Evolutionary conservation across 2,797 vertebrate genomes (phyloP).

Genomic region (Molothrus aeneus): DNA sequence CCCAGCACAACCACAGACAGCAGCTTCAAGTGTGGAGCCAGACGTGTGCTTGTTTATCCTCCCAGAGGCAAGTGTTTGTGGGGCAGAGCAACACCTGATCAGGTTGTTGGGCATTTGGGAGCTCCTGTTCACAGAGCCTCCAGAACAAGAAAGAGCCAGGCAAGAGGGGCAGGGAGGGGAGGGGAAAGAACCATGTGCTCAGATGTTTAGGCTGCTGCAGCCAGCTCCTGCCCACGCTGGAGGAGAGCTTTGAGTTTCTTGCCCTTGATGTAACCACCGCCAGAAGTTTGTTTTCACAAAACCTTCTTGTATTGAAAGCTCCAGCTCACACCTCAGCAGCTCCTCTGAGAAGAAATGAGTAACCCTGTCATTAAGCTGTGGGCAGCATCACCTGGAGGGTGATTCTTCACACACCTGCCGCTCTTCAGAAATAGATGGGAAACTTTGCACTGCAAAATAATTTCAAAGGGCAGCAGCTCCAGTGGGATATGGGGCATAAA

Average conservation of each 20-base stretch:
- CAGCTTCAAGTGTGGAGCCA: not conserved
- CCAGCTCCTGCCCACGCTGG: constrained; percentile 9
- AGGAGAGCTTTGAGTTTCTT: constrained; percentile 21
- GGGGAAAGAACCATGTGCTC: not conserved
- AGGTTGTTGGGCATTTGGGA: not conserved
- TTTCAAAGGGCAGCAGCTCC: not conserved
- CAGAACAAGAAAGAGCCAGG: not conserved
- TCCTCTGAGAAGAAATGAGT: constrained; percentile 10
- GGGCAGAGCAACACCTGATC: not conserved
- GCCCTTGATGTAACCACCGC: constrained; percentile 33
- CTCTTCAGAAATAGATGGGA: constrained; percentile 11
- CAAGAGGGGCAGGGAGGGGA: not conserved
- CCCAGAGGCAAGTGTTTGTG: not conserved
- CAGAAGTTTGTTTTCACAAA: constrained; percentile 55
- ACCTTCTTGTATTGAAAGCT: constrained; percentile 8
- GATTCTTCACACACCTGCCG: not conserved
- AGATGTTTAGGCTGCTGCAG: constrained; percentile 33
- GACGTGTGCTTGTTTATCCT: not conserved
- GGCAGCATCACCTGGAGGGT: constrained; percentile 37
- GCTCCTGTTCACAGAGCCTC: not conserved
- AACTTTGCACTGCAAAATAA: not conserved
- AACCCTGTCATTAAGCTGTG: constrained; percentile 42
- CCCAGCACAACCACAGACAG: not conserved
- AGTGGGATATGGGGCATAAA: not conserved
- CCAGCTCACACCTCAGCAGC: constrained; percentile 11